Evolutionary conservation across 2,888 invertebrate species (phyloP).

Genomic region (Andrena minutula): DNA sequence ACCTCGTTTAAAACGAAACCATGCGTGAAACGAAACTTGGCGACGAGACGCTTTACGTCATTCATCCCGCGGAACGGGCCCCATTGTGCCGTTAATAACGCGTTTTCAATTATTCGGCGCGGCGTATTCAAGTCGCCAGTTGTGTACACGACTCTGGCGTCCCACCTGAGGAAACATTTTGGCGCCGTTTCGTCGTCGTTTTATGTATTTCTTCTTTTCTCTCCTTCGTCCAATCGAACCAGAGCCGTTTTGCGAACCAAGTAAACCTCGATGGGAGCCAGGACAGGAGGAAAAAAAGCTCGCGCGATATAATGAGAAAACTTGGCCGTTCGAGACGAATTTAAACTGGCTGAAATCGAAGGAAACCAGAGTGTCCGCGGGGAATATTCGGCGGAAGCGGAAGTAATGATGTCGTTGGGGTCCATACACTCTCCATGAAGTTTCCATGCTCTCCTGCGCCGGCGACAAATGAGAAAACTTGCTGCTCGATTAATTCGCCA

Average conservation of each 20-base stretch:
- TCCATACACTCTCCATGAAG: slow-evolving; percentile 14
- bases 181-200: slow-evolving; percentile 34
- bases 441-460: slow-evolving; percentile 13
- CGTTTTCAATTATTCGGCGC: slow-evolving; percentile 63
- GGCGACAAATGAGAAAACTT: slow-evolving; percentile 42
- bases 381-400: slow-evolving; percentile 32
- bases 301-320: slow-evolving; percentile 51
- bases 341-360: slow-evolving; percentile 37
- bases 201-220: slow-evolving; percentile 5
- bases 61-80: slow-evolving; percentile 16
- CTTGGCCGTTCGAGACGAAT: slow-evolving; percentile 28
- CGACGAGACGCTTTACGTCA: not conserved
- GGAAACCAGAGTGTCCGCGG: not conserved
- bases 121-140: slow-evolving; percentile 62
- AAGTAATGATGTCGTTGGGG: slow-evolving; percentile 31
- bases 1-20: not conserved
- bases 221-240: slow-evolving; percentile 22
- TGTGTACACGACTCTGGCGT: slow-evolving; percentile 66
- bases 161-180: slow-evolving; percentile 74
- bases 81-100: slow-evolving; percentile 68
- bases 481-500: slow-evolving; percentile 32
- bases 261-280: not conserved
- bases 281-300: not conserved
- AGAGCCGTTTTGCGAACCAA: not conserved
- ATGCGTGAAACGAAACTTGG: not conserved